Conservation (phyloP, 2,797 vertebrate genomes). For the Hydrophis major region DNA sequence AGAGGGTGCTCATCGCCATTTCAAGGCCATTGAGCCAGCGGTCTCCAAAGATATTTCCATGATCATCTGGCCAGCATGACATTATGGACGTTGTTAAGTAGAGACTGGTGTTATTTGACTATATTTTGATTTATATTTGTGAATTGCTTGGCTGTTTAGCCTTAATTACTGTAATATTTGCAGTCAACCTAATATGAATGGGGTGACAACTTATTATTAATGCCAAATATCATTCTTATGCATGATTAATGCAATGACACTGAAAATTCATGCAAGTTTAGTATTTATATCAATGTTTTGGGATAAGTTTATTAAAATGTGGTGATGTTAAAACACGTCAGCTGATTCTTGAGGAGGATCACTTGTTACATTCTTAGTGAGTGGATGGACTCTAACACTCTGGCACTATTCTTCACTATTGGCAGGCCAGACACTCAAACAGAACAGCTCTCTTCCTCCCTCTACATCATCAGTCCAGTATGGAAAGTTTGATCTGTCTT, state of each 20-base stretch:
- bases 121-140: not conserved
- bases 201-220: not conserved
- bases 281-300: not conserved
- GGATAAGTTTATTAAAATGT: not conserved
- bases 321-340: not conserved
- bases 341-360: not conserved
- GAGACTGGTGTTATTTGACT: not conserved
- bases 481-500: not conserved
- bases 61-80: not conserved
- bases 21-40: not conserved
- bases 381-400: not conserved
- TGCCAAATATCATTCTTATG: not conserved
- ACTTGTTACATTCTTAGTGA: not conserved
- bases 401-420: not conserved
- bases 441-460: not conserved
- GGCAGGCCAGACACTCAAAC: not conserved
- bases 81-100: not conserved
- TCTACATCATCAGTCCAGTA: not conserved
- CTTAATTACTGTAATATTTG: not conserved
- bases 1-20: not conserved
- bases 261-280: not conserved
- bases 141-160: not conserved
- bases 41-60: not conserved
- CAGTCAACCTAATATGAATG: not conserved
- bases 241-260: not conserved